Evolutionary conservation across 2,888 invertebrate genomes (phyloP).

Genomic region (Hypomecis punctinalis): DNA sequence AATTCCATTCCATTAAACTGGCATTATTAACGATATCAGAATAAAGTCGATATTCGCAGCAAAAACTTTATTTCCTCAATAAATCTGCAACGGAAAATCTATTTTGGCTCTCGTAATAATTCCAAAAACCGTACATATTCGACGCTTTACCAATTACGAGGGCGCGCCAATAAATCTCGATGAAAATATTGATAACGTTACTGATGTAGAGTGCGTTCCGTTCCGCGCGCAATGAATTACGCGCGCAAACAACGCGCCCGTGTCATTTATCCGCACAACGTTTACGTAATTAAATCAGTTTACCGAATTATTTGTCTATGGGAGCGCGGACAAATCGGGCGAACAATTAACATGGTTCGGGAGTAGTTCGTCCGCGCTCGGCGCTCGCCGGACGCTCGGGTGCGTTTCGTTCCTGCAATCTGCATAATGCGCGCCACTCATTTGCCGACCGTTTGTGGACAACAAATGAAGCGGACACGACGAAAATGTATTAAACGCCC

Average conservation of each 20-base stretch:
- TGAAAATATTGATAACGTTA: slow-evolving; percentile 71
- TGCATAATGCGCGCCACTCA: slow-evolving; percentile 76
- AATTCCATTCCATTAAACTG: slow-evolving; percentile 26
- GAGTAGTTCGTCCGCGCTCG: slow-evolving; percentile 44
- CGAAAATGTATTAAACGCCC: slow-evolving; percentile 60
- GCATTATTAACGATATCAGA: slow-evolving; percentile 21
- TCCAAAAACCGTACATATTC: slow-evolving; percentile 47
- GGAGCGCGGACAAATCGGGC: slow-evolving; percentile 52
- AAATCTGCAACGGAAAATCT: slow-evolving; percentile 41
- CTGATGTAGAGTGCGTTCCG: slow-evolving; percentile 52
- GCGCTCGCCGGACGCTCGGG: slow-evolving; percentile 53
- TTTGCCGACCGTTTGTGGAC: slow-evolving; percentile 73
- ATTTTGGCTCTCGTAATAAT: slow-evolving; percentile 48
- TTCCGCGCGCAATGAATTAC: slow-evolving; percentile 56
- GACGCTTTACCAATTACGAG: slow-evolving; percentile 63
- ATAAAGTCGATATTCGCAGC: slow-evolving; percentile 10
- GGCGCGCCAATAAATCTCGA: slow-evolving; percentile 67
- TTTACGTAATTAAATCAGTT: slow-evolving; percentile 63
- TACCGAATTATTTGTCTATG: slow-evolving; percentile 64
- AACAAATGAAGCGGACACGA: slow-evolving; percentile 73
- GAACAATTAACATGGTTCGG: slow-evolving; percentile 64
- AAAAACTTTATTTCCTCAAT: slow-evolving; percentile 33
- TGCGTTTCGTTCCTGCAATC: slow-evolving; percentile 66
- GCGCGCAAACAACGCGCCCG: slow-evolving; percentile 56
- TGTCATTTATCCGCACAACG: slow-evolving; percentile 58